Evolutionary conservation across 1,140 invertebrate genomes (phyloP).

Genomic region (Drosophila littoralis): DNA sequence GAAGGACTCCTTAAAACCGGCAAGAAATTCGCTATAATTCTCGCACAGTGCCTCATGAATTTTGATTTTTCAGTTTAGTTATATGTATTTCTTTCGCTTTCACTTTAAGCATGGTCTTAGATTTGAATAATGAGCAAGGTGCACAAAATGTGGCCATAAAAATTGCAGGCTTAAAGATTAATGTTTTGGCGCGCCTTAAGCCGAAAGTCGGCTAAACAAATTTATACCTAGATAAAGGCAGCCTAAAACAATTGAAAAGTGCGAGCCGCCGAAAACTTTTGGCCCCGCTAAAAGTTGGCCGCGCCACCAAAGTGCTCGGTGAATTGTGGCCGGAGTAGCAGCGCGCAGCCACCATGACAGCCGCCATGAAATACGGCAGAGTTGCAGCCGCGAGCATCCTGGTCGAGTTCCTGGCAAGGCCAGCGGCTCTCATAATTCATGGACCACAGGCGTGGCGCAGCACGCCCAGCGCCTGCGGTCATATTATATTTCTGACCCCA

Average conservation of each 20-base stretch:
- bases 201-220: conserved; percentile 37
- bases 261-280: conserved; percentile 45
- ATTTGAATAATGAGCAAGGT: conserved; percentile 72
- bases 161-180: conserved; percentile 51
- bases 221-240: conserved; percentile 38
- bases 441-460: conserved; percentile 8
- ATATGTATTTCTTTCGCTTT: conserved; percentile 16
- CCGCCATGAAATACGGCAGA: conserved; percentile 46
- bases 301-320: conserved; percentile 7
- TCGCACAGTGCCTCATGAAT: conserved; percentile 73
- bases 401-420: conserved; percentile 24
- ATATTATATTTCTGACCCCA: conserved; percentile 24
- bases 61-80: conserved; percentile 58
- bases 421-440: conserved; percentile 40
- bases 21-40: conserved; percentile 77
- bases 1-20: conserved; percentile 47
- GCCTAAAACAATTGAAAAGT: conserved; percentile 50
- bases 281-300: background rate
- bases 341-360: conserved; percentile 28
- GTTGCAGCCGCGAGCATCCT: conserved; percentile 16
- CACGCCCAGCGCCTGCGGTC: conserved; percentile 19
- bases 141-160: conserved; percentile 38
- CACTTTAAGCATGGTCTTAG: conserved; percentile 61
- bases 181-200: conserved; percentile 37
- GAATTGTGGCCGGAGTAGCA: conserved; percentile 20